Conservation (phyloP, 2,888 invertebrate species). For the Panzeria rudis region DNA sequence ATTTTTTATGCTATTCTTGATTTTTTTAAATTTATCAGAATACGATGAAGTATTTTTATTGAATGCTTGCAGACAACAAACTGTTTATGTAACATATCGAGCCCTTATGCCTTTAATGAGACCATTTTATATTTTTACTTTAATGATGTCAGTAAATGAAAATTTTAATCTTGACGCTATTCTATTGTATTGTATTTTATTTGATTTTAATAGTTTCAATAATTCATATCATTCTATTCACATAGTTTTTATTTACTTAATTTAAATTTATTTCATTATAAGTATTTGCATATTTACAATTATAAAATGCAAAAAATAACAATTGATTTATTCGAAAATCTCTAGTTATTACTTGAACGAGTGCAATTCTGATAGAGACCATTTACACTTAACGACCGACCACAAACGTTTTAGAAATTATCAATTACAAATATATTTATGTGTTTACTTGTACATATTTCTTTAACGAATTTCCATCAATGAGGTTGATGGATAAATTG, state of each 20-base stretch:
- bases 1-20: background rate
- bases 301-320: conserved; percentile 32
- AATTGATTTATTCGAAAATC: conserved; percentile 58
- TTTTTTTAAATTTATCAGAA: background rate
- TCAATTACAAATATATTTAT: conserved; percentile 38
- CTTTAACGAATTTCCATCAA: conserved; percentile 35
- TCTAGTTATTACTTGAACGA: conserved; percentile 20
- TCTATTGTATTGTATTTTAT: conserved; percentile 39
- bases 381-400: conserved; percentile 22
- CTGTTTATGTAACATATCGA: background rate
- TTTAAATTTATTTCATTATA: conserved; percentile 44
- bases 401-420: conserved; percentile 51
- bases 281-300: conserved; percentile 51
- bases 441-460: conserved; percentile 2
- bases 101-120: conserved; percentile 40
- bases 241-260: conserved; percentile 32
- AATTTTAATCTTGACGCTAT: conserved; percentile 37
- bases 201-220: conserved; percentile 37
- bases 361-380: conserved; percentile 48
- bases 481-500: conserved; percentile 57
- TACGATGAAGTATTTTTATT: too few species aligned
- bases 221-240: conserved; percentile 31
- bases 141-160: conserved; percentile 66
- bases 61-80: too few species aligned
- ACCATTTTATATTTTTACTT: conserved; percentile 58